These are phyloP conservation scores for Pteronura brasiliensis DNA, from an alignment of 2,113 vertebrate genomes.

Conservation along the genomic window DNA sequence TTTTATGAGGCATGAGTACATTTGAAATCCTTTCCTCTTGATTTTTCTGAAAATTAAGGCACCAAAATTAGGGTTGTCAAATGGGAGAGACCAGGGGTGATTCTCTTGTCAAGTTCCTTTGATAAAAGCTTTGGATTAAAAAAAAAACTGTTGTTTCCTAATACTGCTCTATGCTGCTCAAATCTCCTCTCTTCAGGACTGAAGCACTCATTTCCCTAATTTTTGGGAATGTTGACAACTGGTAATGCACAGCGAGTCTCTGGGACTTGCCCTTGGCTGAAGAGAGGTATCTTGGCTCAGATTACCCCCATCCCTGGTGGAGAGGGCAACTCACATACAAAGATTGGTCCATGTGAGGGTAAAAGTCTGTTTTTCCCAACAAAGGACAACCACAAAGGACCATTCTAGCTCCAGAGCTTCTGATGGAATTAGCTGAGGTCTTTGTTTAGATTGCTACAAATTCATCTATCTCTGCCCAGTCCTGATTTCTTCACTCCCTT, in stretches of 20 bases:
- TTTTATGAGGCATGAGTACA: slow-evolving; percentile 52
- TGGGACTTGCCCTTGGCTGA: background rate
- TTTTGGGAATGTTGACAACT: background rate
- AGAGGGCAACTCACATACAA: background rate
- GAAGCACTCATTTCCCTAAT: background rate
- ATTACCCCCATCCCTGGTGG: background rate
- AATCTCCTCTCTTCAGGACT: background rate
- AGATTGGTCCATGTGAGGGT: background rate
- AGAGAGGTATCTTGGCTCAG: background rate
- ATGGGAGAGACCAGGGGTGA: slow-evolving; percentile 4
- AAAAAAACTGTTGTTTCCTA: background rate
- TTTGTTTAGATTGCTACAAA: background rate
- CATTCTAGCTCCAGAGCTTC: background rate
- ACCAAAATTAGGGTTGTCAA: background rate
- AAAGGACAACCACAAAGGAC: background rate
- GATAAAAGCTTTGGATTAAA: background rate
- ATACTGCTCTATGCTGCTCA: background rate
- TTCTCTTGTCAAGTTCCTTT: slow-evolving; percentile 29
- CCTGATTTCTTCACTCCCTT: background rate
- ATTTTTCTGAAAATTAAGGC: slow-evolving; percentile 44
- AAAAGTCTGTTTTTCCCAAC: background rate
- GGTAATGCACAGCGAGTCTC: background rate
- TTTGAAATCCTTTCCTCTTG: slow-evolving; percentile 52
- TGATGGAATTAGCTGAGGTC: background rate
- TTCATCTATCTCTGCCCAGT: background rate